Conservation (phyloP, 1,140 invertebrate species). For the Archegozetes longisetosus region DNA sequence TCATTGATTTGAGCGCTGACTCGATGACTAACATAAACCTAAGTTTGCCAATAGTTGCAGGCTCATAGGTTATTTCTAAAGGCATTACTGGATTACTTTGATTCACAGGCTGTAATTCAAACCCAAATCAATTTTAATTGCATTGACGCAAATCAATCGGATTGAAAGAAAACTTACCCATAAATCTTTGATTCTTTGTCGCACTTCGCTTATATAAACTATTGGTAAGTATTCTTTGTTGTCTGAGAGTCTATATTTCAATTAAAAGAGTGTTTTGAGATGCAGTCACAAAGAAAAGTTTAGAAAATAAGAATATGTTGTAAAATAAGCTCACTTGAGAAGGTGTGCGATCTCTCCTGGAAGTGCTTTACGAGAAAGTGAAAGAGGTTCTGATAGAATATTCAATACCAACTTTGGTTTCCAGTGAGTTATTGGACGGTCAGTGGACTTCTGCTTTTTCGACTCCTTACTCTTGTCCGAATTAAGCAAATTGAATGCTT, state of each 20-base stretch:
- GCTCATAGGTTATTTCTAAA: constrained; percentile 31
- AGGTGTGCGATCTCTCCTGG: constrained; percentile 9
- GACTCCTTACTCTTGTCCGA: not conserved
- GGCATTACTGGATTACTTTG: constrained; percentile 26
- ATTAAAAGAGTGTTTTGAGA: too few relatives aligned
- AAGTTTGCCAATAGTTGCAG: constrained; percentile 37
- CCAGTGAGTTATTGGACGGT: constrained; percentile 18
- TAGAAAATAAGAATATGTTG: too few relatives aligned
- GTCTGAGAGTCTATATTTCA: constrained; percentile 3
- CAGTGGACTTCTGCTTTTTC: constrained; percentile 26
- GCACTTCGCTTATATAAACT: constrained; percentile 60
- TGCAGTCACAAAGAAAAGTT: too few relatives aligned
- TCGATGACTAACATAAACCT: constrained; percentile 46
- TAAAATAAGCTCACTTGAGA: constrained; percentile 12
- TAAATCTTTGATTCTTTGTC: constrained; percentile 55
- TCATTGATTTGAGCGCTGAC: constrained; percentile 52
- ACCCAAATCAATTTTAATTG: not conserved
- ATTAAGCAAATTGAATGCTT: constrained; percentile 51
- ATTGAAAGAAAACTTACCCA: constrained; percentile 25
- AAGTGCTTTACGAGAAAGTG: constrained; percentile 1
- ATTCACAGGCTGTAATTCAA: constrained; percentile 15
- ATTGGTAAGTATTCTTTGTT: constrained; percentile 43
- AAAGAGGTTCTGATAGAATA: constrained; percentile 4
- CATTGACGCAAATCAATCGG: not conserved
- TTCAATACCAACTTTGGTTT: constrained; percentile 11